Conservation (phyloP, 2,113 vertebrate genomes). For the Hippoglossus stenolepis region DNA sequence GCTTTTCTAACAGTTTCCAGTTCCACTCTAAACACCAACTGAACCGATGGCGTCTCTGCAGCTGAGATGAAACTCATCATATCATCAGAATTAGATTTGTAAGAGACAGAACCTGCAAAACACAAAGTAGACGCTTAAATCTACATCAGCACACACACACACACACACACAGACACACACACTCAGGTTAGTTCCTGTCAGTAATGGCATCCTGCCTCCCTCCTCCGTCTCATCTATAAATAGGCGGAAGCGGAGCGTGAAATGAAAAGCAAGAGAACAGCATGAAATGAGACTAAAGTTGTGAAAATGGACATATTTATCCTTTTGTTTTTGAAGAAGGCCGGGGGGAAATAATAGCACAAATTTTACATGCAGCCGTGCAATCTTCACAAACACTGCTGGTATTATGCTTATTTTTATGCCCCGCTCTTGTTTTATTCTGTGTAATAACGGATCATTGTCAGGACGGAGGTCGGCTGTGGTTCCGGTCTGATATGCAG, state of each 20-base stretch:
- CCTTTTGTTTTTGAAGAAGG: slow-evolving; percentile 73
- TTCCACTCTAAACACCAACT: background rate
- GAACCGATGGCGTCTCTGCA: background rate
- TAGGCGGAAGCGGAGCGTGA: slow-evolving; percentile 79
- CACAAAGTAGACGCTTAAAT: background rate
- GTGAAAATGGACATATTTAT: slow-evolving; percentile 75
- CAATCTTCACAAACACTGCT: slow-evolving; percentile 69
- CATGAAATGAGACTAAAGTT: slow-evolving; percentile 76
- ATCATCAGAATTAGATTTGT: background rate
- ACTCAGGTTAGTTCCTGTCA: slow-evolving; percentile 37
- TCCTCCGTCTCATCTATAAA: slow-evolving; percentile 76
- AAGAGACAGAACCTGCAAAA: background rate
- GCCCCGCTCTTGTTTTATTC: slow-evolving; percentile 34
- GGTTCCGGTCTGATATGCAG: slow-evolving; percentile 44
- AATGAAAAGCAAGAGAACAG: slow-evolving; percentile 76
- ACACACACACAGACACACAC: slow-evolving; percentile 14
- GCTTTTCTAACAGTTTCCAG: no score
- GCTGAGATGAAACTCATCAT: background rate
- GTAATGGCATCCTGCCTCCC: slow-evolving; percentile 61
- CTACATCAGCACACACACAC: background rate
- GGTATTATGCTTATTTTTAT: slow-evolving; percentile 50
- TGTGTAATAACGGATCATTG: slow-evolving; percentile 49
- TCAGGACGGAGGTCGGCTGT: background rate
- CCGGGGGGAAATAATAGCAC: slow-evolving; percentile 54
- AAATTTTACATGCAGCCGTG: slow-evolving; percentile 58